Conservation (phyloP, 2,797 vertebrate genomes). For the Pteronotus mesoamericanus region DNA sequence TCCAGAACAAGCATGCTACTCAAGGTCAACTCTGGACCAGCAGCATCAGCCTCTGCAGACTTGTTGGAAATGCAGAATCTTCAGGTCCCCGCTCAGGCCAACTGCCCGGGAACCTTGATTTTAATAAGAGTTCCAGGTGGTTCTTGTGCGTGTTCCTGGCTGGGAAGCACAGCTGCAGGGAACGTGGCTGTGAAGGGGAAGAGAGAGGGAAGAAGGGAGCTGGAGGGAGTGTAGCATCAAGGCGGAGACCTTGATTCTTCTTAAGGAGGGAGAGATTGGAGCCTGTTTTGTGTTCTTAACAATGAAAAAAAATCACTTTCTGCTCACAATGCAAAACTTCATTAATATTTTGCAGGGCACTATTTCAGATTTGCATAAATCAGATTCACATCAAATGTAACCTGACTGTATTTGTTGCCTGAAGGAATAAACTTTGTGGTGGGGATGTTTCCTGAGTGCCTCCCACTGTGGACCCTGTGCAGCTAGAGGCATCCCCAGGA, state of each 20-base stretch:
- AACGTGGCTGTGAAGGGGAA: background rate
- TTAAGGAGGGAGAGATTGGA: background rate
- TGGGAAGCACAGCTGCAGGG: background rate
- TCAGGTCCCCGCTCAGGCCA: background rate
- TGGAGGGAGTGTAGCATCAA: no score
- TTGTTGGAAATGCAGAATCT: background rate
- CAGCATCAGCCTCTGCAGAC: background rate
- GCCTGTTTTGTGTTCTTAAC: background rate
- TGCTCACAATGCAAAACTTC: background rate
- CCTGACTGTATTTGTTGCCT: background rate
- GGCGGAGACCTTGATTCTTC: background rate
- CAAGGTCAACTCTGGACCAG: background rate
- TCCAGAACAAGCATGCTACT: background rate
- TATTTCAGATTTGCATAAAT: background rate
- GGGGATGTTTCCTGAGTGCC: background rate
- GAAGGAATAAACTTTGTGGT: rapidly evolving
- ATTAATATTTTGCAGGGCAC: background rate
- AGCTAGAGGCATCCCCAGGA: rapidly evolving
- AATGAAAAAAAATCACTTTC: background rate
- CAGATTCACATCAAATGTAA: background rate
- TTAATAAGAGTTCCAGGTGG: background rate
- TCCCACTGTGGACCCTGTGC: background rate
- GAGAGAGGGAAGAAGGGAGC: background rate
- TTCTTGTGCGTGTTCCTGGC: background rate
- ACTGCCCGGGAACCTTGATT: background rate